Base-by-base conservation (phyloP, 2,113 vertebrate species). In the Rattus rattus region DNA sequence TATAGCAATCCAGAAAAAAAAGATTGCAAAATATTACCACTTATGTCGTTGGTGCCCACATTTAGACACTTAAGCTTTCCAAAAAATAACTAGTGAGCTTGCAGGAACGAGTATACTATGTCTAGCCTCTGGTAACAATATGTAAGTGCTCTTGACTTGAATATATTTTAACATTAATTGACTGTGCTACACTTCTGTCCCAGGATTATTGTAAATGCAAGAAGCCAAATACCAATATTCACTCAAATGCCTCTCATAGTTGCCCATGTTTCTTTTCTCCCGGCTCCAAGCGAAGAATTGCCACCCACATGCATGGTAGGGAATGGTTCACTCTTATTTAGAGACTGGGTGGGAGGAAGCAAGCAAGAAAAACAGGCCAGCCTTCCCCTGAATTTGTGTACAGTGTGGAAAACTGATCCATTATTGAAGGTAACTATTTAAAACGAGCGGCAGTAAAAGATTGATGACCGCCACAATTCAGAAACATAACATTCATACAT, bases 301-400 rank as follows among this genome's bases (percentile, higher is more conserved):
- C 97, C 94, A 95, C 98, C 98, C 94, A 97, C 96, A 70, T 54
- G 89, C 49, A 72, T 1, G 81, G 90, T 79, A 90, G 81, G n/a
- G 96, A 94, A 79, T 80, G 81, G 79, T 63, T 96, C 56, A 65
- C 67, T 95, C 95, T 98, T 92, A 96, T 91, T 94, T 79, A 77
- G 69, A 92, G 86, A 36, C 88, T 89, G 87, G 92, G 94, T 96
- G 76, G 96, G 97, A 95, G 96, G 94, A 80, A 81, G 77, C 65
- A 33, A 39, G 80, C 61, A 63, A 33, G 72, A 73, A 81, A 93
- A 94, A 67, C 28, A 36, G 94, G 80, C 94, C 88, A 28, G 56
- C 65, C 76, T 54, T 92, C 28, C 72, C 56, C 76, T 70, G 90
- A 36, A 75, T 94, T 59, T 24, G 30, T 49, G 10, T 65, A 95